phyloP scores from a whole-genome alignment of 2,113 vertebrate species.

The Myotis lucifugus region DNA sequence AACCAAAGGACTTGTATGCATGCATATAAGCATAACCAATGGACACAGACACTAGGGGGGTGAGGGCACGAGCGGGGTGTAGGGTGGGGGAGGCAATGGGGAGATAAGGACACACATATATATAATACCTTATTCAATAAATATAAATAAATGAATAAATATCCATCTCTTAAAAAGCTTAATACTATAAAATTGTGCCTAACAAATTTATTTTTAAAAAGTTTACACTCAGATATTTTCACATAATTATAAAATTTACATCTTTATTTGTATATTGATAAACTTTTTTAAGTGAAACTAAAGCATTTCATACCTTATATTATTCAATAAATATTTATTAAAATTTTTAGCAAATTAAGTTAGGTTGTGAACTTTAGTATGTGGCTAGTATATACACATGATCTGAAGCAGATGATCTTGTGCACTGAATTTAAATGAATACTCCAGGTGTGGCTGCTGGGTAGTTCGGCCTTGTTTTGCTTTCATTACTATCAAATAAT shows the following conservation, averaged over 20 bases:
- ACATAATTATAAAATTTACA: not conserved
- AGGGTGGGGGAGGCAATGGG: too few species aligned
- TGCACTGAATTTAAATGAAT: conserved; percentile 7
- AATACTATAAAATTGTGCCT: conserved; percentile 36
- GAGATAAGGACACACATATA: too few species aligned
- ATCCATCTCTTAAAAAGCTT: conserved; percentile 29
- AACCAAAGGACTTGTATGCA: too few species aligned
- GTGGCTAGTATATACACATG: not conserved
- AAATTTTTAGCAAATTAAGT: conserved; percentile 41
- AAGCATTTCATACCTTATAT: not conserved
- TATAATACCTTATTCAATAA: too few species aligned
- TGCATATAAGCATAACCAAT: too few species aligned
- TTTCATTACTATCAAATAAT: conserved; percentile 56
- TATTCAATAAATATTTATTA: conserved; percentile 31
- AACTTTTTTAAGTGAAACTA: conserved; percentile 68
- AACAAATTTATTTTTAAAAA: conserved; percentile 22
- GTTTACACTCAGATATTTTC: conserved; percentile 25
- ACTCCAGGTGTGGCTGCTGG: not conserved
- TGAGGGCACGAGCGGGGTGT: too few species aligned
- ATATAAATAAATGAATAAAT: too few species aligned
- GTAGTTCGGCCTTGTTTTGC: not conserved
- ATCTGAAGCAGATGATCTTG: not conserved
- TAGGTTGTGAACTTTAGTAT: conserved; percentile 9
- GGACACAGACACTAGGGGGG: too few species aligned
- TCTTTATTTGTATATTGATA: not conserved